Evolutionary conservation across 2,888 invertebrate genomes (phyloP).

Genomic region (Electrophaes corylata): DNA sequence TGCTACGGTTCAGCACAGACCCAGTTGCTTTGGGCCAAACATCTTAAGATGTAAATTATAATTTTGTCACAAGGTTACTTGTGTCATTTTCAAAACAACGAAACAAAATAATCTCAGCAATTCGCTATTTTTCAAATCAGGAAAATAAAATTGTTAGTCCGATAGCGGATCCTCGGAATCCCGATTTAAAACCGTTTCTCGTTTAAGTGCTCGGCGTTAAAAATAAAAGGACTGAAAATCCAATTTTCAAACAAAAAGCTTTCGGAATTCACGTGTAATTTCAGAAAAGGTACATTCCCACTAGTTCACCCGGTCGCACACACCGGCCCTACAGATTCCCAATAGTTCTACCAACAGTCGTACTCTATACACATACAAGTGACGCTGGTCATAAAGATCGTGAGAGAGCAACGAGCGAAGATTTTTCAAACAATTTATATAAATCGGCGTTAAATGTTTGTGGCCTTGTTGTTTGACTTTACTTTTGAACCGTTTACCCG

Average conservation of each 20-base stretch:
- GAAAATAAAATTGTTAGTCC: conserved; percentile 20
- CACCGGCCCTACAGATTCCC: not conserved
- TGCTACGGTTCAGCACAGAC: no score
- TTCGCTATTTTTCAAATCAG: conserved; percentile 13
- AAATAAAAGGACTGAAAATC: conserved; percentile 32
- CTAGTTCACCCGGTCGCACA: not conserved
- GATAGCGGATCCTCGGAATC: conserved; percentile 23
- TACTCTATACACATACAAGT: not conserved
- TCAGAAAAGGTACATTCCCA: conserved; percentile 11
- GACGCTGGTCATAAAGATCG: not conserved
- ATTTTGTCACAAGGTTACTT: not conserved
- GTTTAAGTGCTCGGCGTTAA: conserved; percentile 28
- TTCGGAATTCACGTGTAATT: conserved; percentile 19
- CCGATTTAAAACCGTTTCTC: conserved; percentile 29
- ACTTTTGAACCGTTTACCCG: no score
- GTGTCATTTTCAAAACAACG: not conserved
- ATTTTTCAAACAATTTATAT: no score
- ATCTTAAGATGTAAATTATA: no score
- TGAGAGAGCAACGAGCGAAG: not conserved
- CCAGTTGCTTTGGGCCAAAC: no score
- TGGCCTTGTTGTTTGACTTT: no score
- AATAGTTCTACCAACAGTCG: not conserved
- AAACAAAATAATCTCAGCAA: not conserved
- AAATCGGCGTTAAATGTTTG: no score
- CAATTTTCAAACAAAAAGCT: conserved; percentile 33